Evolutionary conservation across 2,113 vertebrate genomes (phyloP), one percentile per base, ranked within the genome.

Genomic region (Oreochromis tanganicae): DNA sequence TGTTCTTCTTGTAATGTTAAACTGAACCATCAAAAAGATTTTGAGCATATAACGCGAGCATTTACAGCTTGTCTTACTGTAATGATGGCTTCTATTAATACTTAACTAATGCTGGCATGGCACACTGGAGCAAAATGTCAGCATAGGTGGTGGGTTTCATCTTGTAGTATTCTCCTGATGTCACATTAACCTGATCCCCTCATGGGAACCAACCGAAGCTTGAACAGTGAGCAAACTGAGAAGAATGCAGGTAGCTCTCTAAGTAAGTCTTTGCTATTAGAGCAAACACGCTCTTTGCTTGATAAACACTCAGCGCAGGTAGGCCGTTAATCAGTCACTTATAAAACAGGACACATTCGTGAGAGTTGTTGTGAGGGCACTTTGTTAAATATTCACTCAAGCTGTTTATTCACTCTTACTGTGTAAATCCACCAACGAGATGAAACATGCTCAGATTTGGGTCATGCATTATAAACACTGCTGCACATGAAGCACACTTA

Each of bases 41-140:
- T 61, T 9, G n/a, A 80, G 83, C 57, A 79, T 55, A 82, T 79
- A 92, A 85, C 21, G 0, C 9, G 24, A 89, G 14, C 38, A 73
- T 83, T 90, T 91, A 85, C 56, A 85, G 85, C 81, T 85, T 86
- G 71, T 89, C 66, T 89, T 89, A 88, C 73, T 87, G 73, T 87
- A 89, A 81, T 87, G 34, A 63, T 9, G 41, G 41, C 68, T 87
- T 93, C 93, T 95, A 94, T 95, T 93, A 94, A 95, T 95, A 95
- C 61, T 82, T 61, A 87, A 81, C 75, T 80, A 82, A 82, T 32
- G 27, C 38, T 93, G 93, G 78, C 86, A 80, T 84, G 80, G 50
- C 80, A 63, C 29, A 41, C 86, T 56, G 75, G 78, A 89, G 85
- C 86, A 89, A 89, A 92, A 92, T 94, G 90, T 94, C 92, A 93